Evolutionary conservation across 1,140 invertebrate genomes (phyloP).

Genomic region (Laupala kohalensis): DNA sequence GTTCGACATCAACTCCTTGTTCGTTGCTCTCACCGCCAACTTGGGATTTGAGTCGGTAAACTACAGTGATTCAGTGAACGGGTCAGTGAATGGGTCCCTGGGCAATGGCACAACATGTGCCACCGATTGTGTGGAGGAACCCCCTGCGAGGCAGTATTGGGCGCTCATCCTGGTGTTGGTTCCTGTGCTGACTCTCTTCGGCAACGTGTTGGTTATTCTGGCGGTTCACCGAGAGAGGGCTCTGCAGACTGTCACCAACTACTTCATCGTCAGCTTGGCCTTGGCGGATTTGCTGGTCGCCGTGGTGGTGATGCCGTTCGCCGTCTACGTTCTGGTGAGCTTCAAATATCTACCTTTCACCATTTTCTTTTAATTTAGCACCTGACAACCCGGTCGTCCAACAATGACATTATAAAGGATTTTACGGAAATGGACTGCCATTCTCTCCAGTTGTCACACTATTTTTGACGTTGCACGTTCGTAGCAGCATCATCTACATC

Average conservation of each 20-base stretch:
- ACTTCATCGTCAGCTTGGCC: conserved; percentile 96
- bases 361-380: too few relatives aligned
- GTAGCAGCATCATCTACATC: too few relatives aligned
- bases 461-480: too few relatives aligned
- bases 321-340: conserved; percentile 91
- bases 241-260: conserved; percentile 91
- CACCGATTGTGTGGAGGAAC: not conserved
- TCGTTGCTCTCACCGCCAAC: not conserved
- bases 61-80: not conserved
- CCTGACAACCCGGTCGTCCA: too few relatives aligned
- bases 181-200: conserved; percentile 87
- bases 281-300: conserved; percentile 93
- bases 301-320: conserved; percentile 94
- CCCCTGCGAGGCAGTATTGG: conserved; percentile 58
- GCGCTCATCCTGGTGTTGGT: conserved; percentile 75
- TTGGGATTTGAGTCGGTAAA: not conserved
- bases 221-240: conserved; percentile 81
- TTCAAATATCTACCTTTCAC: too few relatives aligned
- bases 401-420: too few relatives aligned
- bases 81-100: not conserved
- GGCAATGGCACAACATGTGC: not conserved
- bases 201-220: conserved; percentile 91
- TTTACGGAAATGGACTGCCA: too few relatives aligned
- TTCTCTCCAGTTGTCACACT: too few relatives aligned
- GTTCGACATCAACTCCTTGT: not conserved